Evolutionary conservation across 2,113 vertebrate species (phyloP).

Genomic region (Lepus timidus): DNA sequence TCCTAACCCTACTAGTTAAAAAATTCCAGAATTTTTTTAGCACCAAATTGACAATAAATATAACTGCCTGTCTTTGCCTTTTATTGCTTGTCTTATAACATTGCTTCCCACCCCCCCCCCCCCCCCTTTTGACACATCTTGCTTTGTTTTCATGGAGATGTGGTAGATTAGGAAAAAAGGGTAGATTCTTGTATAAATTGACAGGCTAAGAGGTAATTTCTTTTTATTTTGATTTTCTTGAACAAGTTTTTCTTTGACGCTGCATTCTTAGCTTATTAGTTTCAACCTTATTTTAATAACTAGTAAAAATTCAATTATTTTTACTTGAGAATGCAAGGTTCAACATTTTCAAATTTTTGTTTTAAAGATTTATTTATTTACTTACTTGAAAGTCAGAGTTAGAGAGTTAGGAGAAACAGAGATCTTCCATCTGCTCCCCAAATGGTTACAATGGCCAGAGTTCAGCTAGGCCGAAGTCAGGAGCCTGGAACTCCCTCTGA

Average conservation of each 20-base stretch:
- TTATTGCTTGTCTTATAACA: constrained; percentile 21
- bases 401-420: too few relatives aligned
- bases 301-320: constrained; percentile 16
- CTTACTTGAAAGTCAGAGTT: too few relatives aligned
- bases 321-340: constrained; percentile 37
- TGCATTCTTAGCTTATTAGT: neutral
- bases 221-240: constrained; percentile 53
- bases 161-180: constrained; percentile 15
- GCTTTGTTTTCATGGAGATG: constrained; percentile 7
- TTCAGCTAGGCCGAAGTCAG: too few relatives aligned
- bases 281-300: constrained; percentile 47
- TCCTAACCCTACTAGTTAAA: constrained; percentile 7
- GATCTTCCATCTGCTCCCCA: too few relatives aligned
- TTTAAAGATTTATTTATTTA: neutral
- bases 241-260: neutral
- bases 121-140: neutral
- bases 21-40: constrained; percentile 30
- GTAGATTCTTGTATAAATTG: constrained; percentile 9
- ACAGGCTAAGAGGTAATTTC: constrained; percentile 40
- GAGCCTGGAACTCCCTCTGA: too few relatives aligned
- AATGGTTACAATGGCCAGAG: too few relatives aligned
- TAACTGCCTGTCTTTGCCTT: neutral
- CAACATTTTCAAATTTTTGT: neutral
- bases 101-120: neutral
- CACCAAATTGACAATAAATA: neutral